Percentiles rank a stretch among this genome's conserved stretches.
Evolutionary conservation across 1,140 invertebrate species (phyloP).

Genomic region (Radopholus similis): DNA sequence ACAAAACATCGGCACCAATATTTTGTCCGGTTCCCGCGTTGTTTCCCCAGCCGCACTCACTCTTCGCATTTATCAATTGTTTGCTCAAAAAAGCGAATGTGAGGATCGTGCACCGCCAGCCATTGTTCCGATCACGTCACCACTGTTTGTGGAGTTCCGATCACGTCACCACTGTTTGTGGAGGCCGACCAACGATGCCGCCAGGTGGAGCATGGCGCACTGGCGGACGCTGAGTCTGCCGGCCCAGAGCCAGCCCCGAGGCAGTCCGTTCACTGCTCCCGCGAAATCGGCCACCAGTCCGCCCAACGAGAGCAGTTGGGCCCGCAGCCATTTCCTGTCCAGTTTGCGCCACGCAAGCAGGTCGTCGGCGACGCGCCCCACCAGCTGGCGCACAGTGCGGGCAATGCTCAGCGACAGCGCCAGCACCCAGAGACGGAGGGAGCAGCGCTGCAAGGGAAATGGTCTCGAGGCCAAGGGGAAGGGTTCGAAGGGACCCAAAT

Average conservation of each 20-base stretch:
- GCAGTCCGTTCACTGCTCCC: neutral
- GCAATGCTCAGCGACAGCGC: neutral
- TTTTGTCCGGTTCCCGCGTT: too few relatives aligned
- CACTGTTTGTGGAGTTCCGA: too few relatives aligned
- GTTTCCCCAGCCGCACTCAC: too few relatives aligned
- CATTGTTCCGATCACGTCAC: too few relatives aligned
- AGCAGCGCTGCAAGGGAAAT: neutral
- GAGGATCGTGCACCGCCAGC: too few relatives aligned
- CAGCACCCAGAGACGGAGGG: conserved; percentile 8
- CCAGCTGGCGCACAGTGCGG: conserved; percentile 1
- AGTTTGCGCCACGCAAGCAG: neutral
- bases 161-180: too few relatives aligned
- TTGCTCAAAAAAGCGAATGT: too few relatives aligned
- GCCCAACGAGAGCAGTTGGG: neutral
- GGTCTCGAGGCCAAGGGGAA: neutral
- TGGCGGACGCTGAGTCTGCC: neutral
- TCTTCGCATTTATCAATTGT: too few relatives aligned
- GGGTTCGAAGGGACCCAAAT: neutral
- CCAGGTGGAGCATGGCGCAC: neutral
- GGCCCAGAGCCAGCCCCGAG: conserved; percentile 8
- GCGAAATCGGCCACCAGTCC: neutral
- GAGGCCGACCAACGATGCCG: neutral
- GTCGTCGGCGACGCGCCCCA: neutral
- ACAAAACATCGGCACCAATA: too few relatives aligned
- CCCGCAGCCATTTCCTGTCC: neutral